phyloP scores from a whole-genome alignment of 1,140 invertebrate genomes.

The Tyrophagus putrescentiae region DNA sequence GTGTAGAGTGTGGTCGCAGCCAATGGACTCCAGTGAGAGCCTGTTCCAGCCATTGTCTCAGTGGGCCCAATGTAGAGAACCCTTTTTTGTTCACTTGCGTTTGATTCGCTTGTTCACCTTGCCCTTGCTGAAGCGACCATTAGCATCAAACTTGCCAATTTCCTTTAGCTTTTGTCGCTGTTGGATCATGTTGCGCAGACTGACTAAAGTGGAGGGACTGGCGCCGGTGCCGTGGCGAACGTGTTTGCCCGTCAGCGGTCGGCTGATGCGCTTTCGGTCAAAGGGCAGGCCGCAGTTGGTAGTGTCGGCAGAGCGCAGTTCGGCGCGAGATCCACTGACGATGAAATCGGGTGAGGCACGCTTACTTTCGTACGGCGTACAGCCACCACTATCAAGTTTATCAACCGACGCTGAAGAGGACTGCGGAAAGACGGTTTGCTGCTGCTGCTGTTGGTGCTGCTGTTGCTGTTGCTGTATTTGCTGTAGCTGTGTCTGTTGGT shows the following conservation, averaged over 20 bases:
- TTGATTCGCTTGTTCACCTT: constrained; percentile 19
- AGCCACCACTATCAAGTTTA: background rate
- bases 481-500: background rate
- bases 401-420: too few species aligned
- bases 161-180: constrained; percentile 34
- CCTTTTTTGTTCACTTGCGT: constrained; percentile 1
- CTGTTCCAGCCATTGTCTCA: background rate
- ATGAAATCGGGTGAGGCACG: constrained; percentile 13
- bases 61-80: background rate
- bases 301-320: constrained; percentile 21
- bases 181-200: constrained; percentile 37
- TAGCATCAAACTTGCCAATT: constrained; percentile 10
- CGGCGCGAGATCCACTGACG: background rate
- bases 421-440: too few species aligned
- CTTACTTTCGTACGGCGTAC: constrained; percentile 13
- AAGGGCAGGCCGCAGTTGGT: constrained; percentile 8
- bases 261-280: constrained; percentile 32
- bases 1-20: too few species aligned
- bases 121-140: constrained; percentile 16
- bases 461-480: background rate
- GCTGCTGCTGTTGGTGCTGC: too few species aligned
- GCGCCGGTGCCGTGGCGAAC: constrained; percentile 39
- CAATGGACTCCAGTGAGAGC: too few species aligned
- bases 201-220: constrained; percentile 35
- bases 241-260: constrained; percentile 38